A percentile compares a stretch with the other conserved stretches of the same genome.
Evolutionary conservation across 2,888 invertebrate genomes (phyloP).

Genomic region (Pocota personata): DNA sequence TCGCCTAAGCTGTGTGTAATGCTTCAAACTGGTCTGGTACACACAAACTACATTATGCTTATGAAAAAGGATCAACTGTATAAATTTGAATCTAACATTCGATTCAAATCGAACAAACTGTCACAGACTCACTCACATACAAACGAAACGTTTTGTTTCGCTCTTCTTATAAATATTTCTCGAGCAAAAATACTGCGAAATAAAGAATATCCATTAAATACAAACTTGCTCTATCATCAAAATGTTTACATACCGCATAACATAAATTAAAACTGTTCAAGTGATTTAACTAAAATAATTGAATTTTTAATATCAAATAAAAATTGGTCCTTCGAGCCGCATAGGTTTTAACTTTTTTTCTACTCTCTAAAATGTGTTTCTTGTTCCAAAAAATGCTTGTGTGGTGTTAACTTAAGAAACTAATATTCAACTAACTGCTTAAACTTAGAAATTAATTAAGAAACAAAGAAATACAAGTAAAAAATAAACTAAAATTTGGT

Average conservation of each 20-base stretch:
- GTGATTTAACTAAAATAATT: not conserved
- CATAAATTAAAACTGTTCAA: not conserved
- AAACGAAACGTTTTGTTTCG: too few relatives aligned
- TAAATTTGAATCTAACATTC: too few relatives aligned
- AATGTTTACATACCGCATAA: not conserved
- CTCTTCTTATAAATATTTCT: too few relatives aligned
- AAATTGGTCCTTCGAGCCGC: conserved; percentile 35
- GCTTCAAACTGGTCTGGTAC: too few relatives aligned
- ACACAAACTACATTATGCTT: too few relatives aligned
- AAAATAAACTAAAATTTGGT: conserved; percentile 64
- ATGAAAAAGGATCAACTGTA: too few relatives aligned
- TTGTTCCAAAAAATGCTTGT: conserved; percentile 48
- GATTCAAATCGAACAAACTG: too few relatives aligned
- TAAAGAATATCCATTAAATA: too few relatives aligned
- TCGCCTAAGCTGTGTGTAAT: too few relatives aligned
- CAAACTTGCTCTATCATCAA: not conserved
- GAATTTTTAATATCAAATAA: not conserved
- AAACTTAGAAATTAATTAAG: conserved; percentile 22
- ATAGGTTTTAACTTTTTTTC: not conserved
- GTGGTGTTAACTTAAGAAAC: conserved; percentile 13
- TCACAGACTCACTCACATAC: too few relatives aligned
- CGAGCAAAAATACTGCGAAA: too few relatives aligned
- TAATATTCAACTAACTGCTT: conserved; percentile 34
- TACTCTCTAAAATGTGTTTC: not conserved
- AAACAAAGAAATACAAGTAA: conserved; percentile 21